Percentiles rank a stretch among this genome's conserved stretches.
Evolutionary conservation across 2,888 invertebrate species (phyloP).

Genomic region (Panopea generosa): DNA sequence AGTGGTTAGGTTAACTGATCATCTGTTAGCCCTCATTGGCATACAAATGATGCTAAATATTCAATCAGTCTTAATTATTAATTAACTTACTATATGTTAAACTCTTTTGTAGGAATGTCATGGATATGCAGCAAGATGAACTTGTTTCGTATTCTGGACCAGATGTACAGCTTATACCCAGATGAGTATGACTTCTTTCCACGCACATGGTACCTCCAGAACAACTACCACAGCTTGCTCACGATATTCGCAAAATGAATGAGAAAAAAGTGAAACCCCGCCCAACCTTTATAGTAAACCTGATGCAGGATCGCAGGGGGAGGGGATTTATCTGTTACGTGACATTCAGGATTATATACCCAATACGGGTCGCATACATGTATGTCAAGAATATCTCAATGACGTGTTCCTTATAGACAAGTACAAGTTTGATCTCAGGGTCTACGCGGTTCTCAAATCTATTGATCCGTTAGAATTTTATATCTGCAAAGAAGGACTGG

Average conservation of each 20-base stretch:
- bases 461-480: constrained; percentile 86
- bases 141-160: constrained; percentile 85
- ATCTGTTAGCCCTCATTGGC: no score
- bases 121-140: constrained; percentile 86
- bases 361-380: constrained; percentile 69
- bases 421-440: constrained; percentile 86
- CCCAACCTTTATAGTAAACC: constrained; percentile 86
- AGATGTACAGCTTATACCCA: constrained; percentile 85
- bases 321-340: constrained; percentile 86
- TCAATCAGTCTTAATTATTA: no score
- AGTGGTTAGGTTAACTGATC: no score
- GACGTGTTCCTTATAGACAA: constrained; percentile 85
- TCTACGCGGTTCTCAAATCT: constrained; percentile 85
- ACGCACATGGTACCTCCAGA: constrained; percentile 86
- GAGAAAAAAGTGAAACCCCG: constrained; percentile 70
- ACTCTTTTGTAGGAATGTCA: constrained; percentile 84
- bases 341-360: constrained; percentile 82
- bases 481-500: constrained; percentile 84
- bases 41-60: no score
- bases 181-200: constrained; percentile 86
- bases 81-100: no score
- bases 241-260: constrained; percentile 70
- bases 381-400: constrained; percentile 85
- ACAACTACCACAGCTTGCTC: constrained; percentile 83
- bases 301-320: constrained; percentile 86